Base-by-base conservation (phyloP, 2,888 invertebrate genomes). In the Drosophila ezoana region DNA sequence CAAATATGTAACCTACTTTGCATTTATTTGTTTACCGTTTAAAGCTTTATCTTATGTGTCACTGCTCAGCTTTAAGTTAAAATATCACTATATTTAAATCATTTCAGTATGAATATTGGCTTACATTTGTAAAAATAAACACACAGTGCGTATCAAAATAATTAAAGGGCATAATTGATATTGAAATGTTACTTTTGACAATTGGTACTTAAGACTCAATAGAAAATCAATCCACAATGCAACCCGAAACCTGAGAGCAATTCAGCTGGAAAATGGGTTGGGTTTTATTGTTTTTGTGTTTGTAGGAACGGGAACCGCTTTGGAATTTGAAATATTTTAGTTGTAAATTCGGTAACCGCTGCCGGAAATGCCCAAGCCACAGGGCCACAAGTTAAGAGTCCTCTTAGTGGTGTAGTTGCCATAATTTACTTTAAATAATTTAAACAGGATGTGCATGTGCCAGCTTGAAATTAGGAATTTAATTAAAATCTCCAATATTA, bases 401-500 rank as follows among this genome's bases (percentile, higher is more conserved):
- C 67, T 58, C 49, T 76, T 64, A 58, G 80, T 61, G 67, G 57
- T 41, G 37, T 62, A 67, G 52, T 73, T 76, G 60, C 63, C 68
- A 72, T 76, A 79, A 82, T 79, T 72, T 73, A 69, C 54, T 79
- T 71, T 69, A 69, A 82, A 80, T 80, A 64, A 83, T 81, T 74
- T 62, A 77, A 57, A 64, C 72, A 65, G 49, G 53, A 67, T 66
- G 73, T 79, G 79, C 73, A 74, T 57, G 65, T 54, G 64, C 74
- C 72, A 37, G 62, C 10, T 65, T 45, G 58, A 64, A 68, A 83
- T 80, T 75, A 75, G 69, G 81, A 83, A 81, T 81, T 81, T 81
- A 81, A 81, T 81, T 81, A 81, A 81, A 81, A 83, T 77, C 75
- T 80, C 75, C 77, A 77, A 83, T 81, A 81, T 81, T 83, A 81